phyloP scores from a whole-genome alignment of 2,888 invertebrate genomes.

The Papilio gigon region DNA sequence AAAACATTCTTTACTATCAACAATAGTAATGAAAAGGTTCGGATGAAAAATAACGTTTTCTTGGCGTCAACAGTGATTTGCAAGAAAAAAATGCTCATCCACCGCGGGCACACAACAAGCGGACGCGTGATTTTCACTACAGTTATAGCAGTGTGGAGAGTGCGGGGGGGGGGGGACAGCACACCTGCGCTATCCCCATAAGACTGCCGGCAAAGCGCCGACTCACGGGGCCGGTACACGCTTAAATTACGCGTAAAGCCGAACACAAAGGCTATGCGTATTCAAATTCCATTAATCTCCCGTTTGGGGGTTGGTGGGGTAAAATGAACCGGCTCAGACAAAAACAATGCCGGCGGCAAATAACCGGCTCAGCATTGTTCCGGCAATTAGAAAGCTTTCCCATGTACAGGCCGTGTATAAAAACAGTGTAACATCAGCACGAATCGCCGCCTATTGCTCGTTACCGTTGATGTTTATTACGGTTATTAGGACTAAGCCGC shows the following conservation, averaged over 20 bases:
- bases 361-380: conserved; percentile 83
- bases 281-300: conserved; percentile 83
- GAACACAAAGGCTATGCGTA: conserved; percentile 82
- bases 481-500: conserved; percentile 80
- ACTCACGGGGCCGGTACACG: conserved; percentile 77
- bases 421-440: conserved; percentile 82
- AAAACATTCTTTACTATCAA: conserved; percentile 44
- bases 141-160: conserved; percentile 52
- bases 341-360: conserved; percentile 82
- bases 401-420: conserved; percentile 82
- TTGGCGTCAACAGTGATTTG: conserved; percentile 56
- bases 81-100: conserved; percentile 51
- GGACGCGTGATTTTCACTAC: conserved; percentile 64
- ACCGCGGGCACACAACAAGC: conserved; percentile 46
- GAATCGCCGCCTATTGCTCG: conserved; percentile 82
- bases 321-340: conserved; percentile 82
- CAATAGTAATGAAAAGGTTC: conserved; percentile 51
- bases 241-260: conserved; percentile 82
- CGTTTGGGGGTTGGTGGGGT: conserved; percentile 76
- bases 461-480: conserved; percentile 82
- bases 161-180: conserved; percentile 52
- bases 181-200: conserved; percentile 68
- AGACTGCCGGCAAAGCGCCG: conserved; percentile 72
- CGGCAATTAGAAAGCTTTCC: conserved; percentile 83
- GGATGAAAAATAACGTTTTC: conserved; percentile 54